A percentile compares a stretch with the other conserved stretches of the same genome.
Evolutionary conservation across 1,140 invertebrate species (phyloP).

Genomic region (Drosophila athabasca): DNA sequence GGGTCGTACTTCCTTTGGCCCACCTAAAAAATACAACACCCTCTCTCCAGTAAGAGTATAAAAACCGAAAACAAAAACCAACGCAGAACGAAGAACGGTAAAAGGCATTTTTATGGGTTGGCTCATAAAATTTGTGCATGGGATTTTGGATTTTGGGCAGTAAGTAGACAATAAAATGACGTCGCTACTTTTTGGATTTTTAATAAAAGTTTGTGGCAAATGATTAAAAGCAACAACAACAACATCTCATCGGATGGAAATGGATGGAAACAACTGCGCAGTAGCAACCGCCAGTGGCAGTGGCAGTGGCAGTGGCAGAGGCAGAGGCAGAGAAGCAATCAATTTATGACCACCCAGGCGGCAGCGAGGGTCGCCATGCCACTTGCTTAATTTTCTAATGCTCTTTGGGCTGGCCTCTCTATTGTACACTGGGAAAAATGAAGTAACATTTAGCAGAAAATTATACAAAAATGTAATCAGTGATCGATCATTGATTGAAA

Average conservation of each 20-base stretch:
- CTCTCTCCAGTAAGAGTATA: neutral
- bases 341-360: conserved; percentile 70
- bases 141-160: conserved; percentile 68
- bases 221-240: conserved; percentile 66
- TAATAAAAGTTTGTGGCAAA: conserved; percentile 73
- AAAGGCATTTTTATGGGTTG: conserved; percentile 78
- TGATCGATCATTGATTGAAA: no score
- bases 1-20: no score
- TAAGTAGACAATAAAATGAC: conserved; percentile 82
- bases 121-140: conserved; percentile 80
- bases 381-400: conserved; percentile 52
- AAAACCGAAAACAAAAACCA: conserved; percentile 30
- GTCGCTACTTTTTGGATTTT: conserved; percentile 64
- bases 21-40: no score
- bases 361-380: conserved; percentile 64
- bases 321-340: conserved; percentile 56
- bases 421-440: conserved; percentile 9
- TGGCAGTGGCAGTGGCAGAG: conserved; percentile 8
- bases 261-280: conserved; percentile 14
- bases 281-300: conserved; percentile 34
- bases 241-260: no score
- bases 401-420: conserved; percentile 23
- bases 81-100: conserved; percentile 57
- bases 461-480: no score
- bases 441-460: no score